Conservation (phyloP, 1,140 invertebrate species). For the Drosophila santomea region DNA sequence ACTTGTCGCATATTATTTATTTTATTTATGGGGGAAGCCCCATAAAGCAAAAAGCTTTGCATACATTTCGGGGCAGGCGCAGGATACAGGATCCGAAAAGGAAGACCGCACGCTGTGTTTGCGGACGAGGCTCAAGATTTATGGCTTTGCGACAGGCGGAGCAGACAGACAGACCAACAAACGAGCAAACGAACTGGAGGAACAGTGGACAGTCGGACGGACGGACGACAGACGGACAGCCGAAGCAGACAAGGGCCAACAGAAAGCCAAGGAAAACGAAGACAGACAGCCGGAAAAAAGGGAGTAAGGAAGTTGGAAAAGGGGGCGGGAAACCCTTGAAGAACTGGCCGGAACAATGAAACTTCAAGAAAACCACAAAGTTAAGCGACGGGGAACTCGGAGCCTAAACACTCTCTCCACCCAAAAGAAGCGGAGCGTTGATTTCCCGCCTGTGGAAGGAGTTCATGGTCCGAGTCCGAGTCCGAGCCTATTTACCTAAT, state of each 20-base stretch:
- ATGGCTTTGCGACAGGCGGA: constrained; percentile 58
- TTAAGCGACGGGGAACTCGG: constrained; percentile 7
- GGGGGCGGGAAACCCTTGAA: constrained; percentile 40
- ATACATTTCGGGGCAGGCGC: constrained; percentile 40
- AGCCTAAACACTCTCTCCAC: constrained; percentile 21
- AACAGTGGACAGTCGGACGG: background rate
- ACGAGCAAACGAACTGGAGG: constrained; percentile 7
- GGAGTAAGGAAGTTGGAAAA: background rate
- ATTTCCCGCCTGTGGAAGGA: constrained; percentile 4
- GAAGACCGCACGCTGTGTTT: constrained; percentile 50
- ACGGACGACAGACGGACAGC: constrained; percentile 1
- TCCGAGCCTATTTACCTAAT: constrained; percentile 11
- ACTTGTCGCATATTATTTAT: constrained; percentile 79
- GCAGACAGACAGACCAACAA: constrained; percentile 15
- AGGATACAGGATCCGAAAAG: constrained; percentile 7
- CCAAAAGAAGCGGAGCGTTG: constrained; percentile 30
- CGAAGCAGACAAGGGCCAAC: constrained; percentile 23
- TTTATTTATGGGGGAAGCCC: constrained; percentile 64
- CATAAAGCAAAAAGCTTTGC: constrained; percentile 70
- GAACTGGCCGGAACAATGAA: constrained; percentile 39
- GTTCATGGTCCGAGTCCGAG: background rate
- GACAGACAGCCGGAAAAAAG: constrained; percentile 12
- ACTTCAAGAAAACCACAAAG: constrained; percentile 48
- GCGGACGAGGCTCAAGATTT: constrained; percentile 71
- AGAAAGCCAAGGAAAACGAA: constrained; percentile 6